Evolutionary conservation across 1,140 invertebrate species (phyloP), one percentile per base, ranked within the genome.

Genomic region (Drosophila pectinifera): DNA sequence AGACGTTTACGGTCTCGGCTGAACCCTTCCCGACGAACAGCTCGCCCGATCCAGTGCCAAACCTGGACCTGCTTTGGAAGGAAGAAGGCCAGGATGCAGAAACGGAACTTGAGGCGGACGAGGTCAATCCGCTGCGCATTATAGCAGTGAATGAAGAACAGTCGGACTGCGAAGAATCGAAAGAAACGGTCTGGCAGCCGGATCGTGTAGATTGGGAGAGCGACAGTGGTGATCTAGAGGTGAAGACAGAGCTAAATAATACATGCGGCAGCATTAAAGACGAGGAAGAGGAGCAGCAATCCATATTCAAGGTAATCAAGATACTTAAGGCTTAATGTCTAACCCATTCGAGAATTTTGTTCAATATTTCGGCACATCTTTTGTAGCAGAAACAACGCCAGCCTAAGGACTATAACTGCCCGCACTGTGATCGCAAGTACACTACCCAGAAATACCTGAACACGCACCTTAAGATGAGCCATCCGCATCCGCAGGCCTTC

Each of bases 401-500:
- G 18, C 49, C 59, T 0, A 91, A 86, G 63, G 76, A 90, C 16
- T 86, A 64, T 49, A 55, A 49, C 5, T 91, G 90, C 18, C 48
- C 74, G 38, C 65, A 90, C 39, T 91, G 90, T 48, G 36, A 46
- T 3, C 68, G 86, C 6, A 59, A 53, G 49, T 91, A 91, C 41
- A 80, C 76, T 7, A 83, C 85, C 5, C 62, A 70, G 1, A 82
- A 78, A 16, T 83, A 90, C 51, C 58, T 91, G 1, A 91, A 91
- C 24, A 63, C 79, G 0, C 90, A 91, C 43, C 28, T 91, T 1
- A 85, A 86, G 51, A 53, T 83, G 68, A 72, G 69, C 7, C 90
- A 91, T 53, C 75, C 85, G 20, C 65, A 90, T 51, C 85, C 90
- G 8, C 77, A 86, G 24, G 78, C 63, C 13, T 83, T 77, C 22